Base-by-base conservation (phyloP, 2,113 vertebrate genomes). In the Stegastes partitus region DNA sequence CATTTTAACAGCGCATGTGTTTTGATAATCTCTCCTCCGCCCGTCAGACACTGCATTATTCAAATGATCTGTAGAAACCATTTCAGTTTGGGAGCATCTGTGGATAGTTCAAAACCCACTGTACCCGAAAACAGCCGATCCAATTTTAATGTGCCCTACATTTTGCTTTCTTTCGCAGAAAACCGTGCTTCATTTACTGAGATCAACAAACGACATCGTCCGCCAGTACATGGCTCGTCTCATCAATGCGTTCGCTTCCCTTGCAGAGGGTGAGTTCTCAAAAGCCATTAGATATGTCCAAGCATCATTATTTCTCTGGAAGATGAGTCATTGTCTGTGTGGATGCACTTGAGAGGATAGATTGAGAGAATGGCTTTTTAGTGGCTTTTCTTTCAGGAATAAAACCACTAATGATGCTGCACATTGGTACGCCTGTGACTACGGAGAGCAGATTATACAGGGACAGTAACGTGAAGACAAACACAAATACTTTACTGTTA, bases 151-250 rank as follows among this genome's bases (percentile, higher is more conserved):
- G 15, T 11, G 2, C 12, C 16, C 11, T 49, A 18, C 31, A 18
- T 72, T 21, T 62, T 6, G 63, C 59, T 42, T 68, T 74, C n/a
- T n/a, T 71, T 70, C 75, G 7, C 88, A 98, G 97, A 95, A 93
- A 88, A 94, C 68, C 0, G 88, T 97, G 69, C 92, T 99, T 28
- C 91, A 95, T 42, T 92, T 98, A 75, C 83, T 99, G 37, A 94
- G 93, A 47, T 96, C 96, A 0, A 94, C 93, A 91, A 97, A 95
- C 5, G 95, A 98, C 59, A 89, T 95, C 16, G 96, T 99, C 77
- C 94, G 96, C 28, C 96, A 99, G 63, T 99, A 97, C 85, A 94
- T 85, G 79, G 96, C 97, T 74, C 95, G 96, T 45, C 96, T 99
- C 28, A 86, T 99, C 92, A 98, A 98, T 61, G 95, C 96, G 0